Percentiles rank a stretch among this genome's conserved stretches.
Evolutionary conservation across 2,113 vertebrate genomes (phyloP).

Genomic region (Bothrops jararaca): DNA sequence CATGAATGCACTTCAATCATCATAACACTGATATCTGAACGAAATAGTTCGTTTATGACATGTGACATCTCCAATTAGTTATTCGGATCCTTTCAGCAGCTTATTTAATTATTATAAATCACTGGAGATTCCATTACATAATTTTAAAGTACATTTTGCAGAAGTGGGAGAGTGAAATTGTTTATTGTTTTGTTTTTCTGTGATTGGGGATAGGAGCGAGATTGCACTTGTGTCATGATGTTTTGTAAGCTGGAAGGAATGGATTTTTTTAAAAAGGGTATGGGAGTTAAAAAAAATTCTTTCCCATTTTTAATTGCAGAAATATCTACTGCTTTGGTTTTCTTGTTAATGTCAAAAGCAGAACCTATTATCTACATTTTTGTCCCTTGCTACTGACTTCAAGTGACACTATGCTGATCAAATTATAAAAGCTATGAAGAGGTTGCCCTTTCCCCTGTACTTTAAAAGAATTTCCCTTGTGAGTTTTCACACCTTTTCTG

Average conservation of each 20-base stretch:
- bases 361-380: neutral
- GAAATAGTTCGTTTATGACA: constrained; percentile 41
- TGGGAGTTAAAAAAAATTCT: neutral
- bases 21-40: constrained; percentile 17
- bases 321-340: neutral
- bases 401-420: neutral
- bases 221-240: neutral
- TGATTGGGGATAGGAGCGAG: neutral
- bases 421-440: neutral
- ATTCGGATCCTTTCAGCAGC: constrained; percentile 51
- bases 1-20: constrained; percentile 19
- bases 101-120: constrained; percentile 44
- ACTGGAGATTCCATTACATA: constrained; percentile 49
- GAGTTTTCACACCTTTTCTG: neutral
- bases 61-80: constrained; percentile 46
- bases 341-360: neutral
- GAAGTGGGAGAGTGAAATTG: neutral
- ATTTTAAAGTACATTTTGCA: constrained; percentile 20
- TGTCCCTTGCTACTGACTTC: neutral
- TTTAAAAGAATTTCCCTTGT: constrained; percentile 43
- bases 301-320: neutral
- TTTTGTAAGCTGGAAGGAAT: neutral
- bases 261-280: neutral
- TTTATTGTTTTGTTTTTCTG: neutral
- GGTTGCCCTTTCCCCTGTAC: neutral